Evolutionary conservation across 1,140 invertebrate species (phyloP).

Genomic region (Cherax destructor): DNA sequence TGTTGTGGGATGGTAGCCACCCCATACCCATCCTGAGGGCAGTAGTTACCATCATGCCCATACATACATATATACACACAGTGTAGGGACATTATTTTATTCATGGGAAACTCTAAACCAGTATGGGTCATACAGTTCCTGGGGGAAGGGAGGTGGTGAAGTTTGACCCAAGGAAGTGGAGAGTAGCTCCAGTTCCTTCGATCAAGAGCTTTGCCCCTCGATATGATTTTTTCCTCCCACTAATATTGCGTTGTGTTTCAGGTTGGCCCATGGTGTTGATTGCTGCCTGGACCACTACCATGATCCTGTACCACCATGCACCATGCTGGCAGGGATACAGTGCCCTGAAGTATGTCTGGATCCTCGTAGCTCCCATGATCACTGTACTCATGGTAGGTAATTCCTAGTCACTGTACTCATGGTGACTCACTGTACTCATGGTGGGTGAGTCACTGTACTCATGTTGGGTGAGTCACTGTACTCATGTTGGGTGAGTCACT

Average conservation of each 20-base stretch:
- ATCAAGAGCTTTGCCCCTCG: too few species aligned
- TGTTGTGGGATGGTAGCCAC: too few species aligned
- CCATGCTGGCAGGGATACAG: slow-evolving; percentile 59
- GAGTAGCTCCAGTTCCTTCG: too few species aligned
- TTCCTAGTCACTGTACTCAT: not conserved
- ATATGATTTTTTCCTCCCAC: too few species aligned
- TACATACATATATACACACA: not conserved
- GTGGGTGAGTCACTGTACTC: not conserved
- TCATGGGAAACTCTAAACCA: not conserved
- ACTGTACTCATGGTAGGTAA: slow-evolving; percentile 11
- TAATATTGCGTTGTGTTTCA: not conserved
- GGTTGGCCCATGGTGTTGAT: slow-evolving; percentile 29
- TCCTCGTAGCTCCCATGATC: slow-evolving; percentile 63
- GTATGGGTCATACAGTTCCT: not conserved
- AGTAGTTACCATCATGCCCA: too few species aligned
- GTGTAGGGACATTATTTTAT: not conserved
- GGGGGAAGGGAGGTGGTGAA: too few species aligned
- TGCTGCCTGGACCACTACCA: slow-evolving; percentile 25
- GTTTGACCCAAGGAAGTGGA: too few species aligned
- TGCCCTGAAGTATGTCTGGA: slow-evolving; percentile 22
- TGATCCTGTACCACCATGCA: slow-evolving; percentile 11
- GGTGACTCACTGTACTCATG: not conserved
- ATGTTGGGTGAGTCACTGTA: not conserved
- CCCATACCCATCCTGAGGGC: too few species aligned
- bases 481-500: not conserved